Evolutionary conservation across 2,113 vertebrate genomes (phyloP).

Genomic region (Dipodomys stephensi): DNA sequence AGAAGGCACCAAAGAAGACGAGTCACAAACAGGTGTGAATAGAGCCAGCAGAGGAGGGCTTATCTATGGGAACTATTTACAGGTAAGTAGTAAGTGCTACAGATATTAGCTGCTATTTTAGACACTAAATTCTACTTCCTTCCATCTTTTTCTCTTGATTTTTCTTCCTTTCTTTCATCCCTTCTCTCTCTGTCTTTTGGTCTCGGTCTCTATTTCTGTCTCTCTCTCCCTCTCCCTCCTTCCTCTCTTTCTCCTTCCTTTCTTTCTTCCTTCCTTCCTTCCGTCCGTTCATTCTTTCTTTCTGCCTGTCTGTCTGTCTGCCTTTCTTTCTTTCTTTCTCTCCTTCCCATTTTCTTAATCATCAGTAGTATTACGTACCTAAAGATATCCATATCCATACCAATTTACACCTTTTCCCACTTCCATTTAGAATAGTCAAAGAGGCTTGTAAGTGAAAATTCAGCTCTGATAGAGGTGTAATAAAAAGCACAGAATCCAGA

Average conservation of each 20-base stretch:
- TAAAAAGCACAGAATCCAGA: background rate
- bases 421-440: background rate
- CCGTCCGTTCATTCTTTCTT: background rate
- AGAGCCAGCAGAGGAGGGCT: conserved; percentile 94
- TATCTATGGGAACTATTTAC: conserved; percentile 94
- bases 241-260: background rate
- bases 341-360: background rate
- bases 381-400: background rate
- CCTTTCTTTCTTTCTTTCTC: background rate
- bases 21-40: conserved; percentile 91
- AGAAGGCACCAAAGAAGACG: conserved; percentile 87
- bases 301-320: too few species aligned
- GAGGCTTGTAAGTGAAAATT: background rate
- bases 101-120: background rate
- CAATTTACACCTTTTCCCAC: background rate
- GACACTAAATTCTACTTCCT: background rate
- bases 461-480: background rate
- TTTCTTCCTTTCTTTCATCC: too few species aligned
- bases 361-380: background rate
- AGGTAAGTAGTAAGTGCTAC: conserved; percentile 85
- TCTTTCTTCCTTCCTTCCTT: background rate
- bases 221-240: background rate
- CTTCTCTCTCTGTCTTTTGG: background rate
- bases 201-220: too few species aligned
- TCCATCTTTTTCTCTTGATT: background rate